These are phyloP conservation scores for Gymnarchus niloticus DNA, from an alignment of 2,113 vertebrate genomes.

Conservation along the genomic window DNA sequence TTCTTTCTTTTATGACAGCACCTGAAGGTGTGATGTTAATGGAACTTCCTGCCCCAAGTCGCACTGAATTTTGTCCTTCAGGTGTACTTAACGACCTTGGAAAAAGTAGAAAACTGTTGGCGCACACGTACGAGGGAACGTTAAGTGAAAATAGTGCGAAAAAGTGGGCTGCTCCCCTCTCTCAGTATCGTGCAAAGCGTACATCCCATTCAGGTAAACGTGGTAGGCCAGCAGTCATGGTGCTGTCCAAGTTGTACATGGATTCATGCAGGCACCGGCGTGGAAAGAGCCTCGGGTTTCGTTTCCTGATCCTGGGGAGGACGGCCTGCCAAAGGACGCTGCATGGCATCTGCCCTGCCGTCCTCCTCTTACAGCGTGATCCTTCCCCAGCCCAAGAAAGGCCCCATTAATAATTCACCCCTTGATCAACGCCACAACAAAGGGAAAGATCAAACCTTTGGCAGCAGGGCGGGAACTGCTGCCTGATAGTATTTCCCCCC, in stretches of 20 bases:
- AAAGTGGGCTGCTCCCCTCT: not conserved
- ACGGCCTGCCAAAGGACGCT: constrained; percentile 55
- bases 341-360: constrained; percentile 70
- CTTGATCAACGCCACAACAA: constrained; percentile 60
- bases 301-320: constrained; percentile 51
- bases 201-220: not conserved
- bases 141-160: not conserved
- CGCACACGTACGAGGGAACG: not conserved
- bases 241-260: not conserved
- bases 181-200: not conserved
- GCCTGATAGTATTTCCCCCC: constrained; percentile 52
- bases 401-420: constrained; percentile 75
- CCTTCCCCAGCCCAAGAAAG: constrained; percentile 61
- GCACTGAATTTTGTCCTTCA: not conserved
- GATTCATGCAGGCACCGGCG: constrained; percentile 6
- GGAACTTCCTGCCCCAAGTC: not conserved
- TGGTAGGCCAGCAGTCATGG: not conserved
- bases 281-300: constrained; percentile 66
- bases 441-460: constrained; percentile 62
- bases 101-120: not conserved
- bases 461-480: constrained; percentile 44
- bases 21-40: too few species aligned
- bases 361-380: constrained; percentile 60
- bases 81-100: not conserved
- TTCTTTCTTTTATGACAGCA: not conserved